Evolutionary conservation across 2,888 invertebrate species (phyloP), one percentile per base, ranked within the genome.

Genomic region (Coelogynopora nodosa): DNA sequence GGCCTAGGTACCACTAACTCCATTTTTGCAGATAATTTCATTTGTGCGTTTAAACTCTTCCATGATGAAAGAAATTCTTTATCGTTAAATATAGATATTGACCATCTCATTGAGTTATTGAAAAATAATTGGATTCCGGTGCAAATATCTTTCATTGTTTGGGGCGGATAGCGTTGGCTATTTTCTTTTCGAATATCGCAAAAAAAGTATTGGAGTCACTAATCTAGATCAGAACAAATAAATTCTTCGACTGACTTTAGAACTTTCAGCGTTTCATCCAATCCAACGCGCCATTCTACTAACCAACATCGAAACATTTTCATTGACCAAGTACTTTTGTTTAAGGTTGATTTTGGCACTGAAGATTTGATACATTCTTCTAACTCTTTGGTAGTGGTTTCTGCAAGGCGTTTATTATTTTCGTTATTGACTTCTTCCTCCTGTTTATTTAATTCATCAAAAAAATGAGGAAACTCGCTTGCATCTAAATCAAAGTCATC

Each of bases 341-440:
- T 82, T 82, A 82, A 30, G 30, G 83, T 82, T 5, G 83, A 2
- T 82, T 30, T 82, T 82, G 83, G 49, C 28, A 82, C 30, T 5
- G 83, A 82, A 82, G 83, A 82, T 82, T 82, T 82, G n/a, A 31
- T 82, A 82, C 30, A 82, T 23, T 82, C 83, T 82, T 82, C 74
- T 74, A 74, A 74, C 23, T 74, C 74, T 74, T 74, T 26, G 23
- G 74, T 74, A 26, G 74, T 74, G 74, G 27, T 74, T 26, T 13
- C 74, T 74, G 74, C 74, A 74, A 74, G 23, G 74, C 74, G 74
- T 74, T 74, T 74, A 23, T 26, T 74, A 5, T 18, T 49, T 5
- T 49, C 49, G 5, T 13, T 49, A 49, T 5, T 49, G 49, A 49
- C 49, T 49, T 49, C 49, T 49, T 49, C 49, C 18, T 49, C 10